These are phyloP conservation scores for Phorcus lineatus DNA, from an alignment of 2,888 invertebrate genomes.

Conservation along the genomic window DNA sequence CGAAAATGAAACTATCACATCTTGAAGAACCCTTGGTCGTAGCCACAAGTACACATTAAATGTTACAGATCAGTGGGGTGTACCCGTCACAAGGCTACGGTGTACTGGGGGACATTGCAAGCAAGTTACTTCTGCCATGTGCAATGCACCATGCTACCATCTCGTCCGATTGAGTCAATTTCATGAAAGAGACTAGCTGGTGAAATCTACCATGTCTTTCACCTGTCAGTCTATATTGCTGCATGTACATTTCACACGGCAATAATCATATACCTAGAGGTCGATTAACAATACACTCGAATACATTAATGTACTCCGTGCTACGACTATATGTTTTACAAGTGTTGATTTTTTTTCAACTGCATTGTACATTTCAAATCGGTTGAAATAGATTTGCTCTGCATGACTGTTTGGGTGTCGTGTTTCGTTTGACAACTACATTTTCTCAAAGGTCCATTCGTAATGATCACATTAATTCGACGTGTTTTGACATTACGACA, in stretches of 20 bases:
- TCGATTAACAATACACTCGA: neutral
- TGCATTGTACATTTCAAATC: neutral
- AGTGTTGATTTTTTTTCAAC: neutral
- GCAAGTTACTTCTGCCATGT: neutral
- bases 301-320: neutral
- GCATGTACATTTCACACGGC: neutral
- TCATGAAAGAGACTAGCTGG: neutral
- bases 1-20: too few species aligned
- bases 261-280: neutral
- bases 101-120: neutral
- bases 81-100: neutral
- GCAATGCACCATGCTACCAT: neutral
- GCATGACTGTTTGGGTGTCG: too few species aligned
- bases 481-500: too few species aligned
- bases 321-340: neutral
- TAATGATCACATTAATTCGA: too few species aligned
- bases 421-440: too few species aligned
- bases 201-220: slow-evolving; percentile 5
- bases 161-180: neutral
- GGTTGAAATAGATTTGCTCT: neutral
- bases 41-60: neutral
- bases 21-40: too few species aligned
- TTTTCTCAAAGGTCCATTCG: too few species aligned
- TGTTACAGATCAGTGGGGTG: neutral
- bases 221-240: neutral